Base-by-base conservation (phyloP, 2,888 invertebrate genomes). In the Drosophila fulvimacula region DNA sequence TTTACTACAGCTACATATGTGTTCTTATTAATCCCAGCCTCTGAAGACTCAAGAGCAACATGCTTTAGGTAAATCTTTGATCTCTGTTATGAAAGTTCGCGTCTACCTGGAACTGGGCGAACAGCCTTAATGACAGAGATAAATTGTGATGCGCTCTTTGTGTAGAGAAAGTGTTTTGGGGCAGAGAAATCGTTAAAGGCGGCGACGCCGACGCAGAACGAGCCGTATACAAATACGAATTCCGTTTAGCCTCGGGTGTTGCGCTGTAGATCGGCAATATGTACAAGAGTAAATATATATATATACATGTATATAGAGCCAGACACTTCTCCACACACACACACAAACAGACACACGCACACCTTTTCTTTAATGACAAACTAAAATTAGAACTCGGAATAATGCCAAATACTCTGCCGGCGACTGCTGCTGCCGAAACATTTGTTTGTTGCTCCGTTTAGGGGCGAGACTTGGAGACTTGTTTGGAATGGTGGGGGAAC, bases 371-470 rank as follows among this genome's bases (percentile, higher is more conserved):
- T 89, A 84, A 90, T 90, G 89, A 88, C 90, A 90, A 84, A 87
- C 74, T 80, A 89, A 81, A 87, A 68, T 87, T 89, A 89, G 89
- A 90, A 87, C 76, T 89, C 84, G 90, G 90, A 89, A 90, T 81
- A 84, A 86, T 89, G 89, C 90, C 90, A 89, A 90, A 87, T 86
- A 88, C 88, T 86, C 88, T 82, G 88, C 76, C 82, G 85, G 77
- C 79, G 30, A 60, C 68, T 66, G 65, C 36, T 58, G 62, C 68
- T 68, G 65, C 39, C 48, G 57, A 39, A 44, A 38, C 51, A 21
- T 52, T 52, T 44, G 27, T 52, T 52, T 44, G 56, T 41, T 71
- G 52, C 69, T 78, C 57, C 69, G 53, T 24, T 73, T 51, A 32
- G 44, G 53, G 32, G 24, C 32, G 34, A 17, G 46, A 62, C 51